Evolutionary conservation across 2,113 vertebrate genomes (phyloP).

Genomic region (Anarrhichthys ocellatus): DNA sequence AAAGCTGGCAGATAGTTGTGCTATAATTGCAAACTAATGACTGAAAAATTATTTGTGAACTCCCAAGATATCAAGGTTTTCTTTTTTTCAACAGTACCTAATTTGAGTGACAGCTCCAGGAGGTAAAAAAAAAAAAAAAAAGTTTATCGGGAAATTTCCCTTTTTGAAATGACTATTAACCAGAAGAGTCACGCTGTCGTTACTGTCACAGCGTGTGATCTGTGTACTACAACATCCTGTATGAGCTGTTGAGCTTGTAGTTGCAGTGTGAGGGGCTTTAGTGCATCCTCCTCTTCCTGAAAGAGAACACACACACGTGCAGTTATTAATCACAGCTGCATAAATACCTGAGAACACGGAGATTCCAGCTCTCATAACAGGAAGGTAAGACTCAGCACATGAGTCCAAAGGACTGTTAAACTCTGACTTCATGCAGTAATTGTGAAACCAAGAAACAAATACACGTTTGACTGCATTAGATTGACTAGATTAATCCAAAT

Average conservation of each 20-base stretch:
- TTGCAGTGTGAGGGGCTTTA: slow-evolving; percentile 10
- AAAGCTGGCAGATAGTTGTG: slow-evolving; percentile 78
- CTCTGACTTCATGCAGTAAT: neutral
- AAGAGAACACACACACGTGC: slow-evolving; percentile 1
- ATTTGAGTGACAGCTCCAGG: slow-evolving; percentile 51
- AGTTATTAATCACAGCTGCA: slow-evolving; percentile 46
- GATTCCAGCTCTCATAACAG: slow-evolving; percentile 36
- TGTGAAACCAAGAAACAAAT: neutral
- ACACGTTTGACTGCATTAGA: neutral
- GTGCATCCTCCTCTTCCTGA: slow-evolving; percentile 37
- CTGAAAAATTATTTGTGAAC: slow-evolving; percentile 68
- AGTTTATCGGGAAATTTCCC: slow-evolving; percentile 35
- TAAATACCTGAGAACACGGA: slow-evolving; percentile 37
- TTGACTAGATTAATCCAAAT: slow-evolving; percentile 1
- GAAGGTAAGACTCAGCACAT: slow-evolving; percentile 1
- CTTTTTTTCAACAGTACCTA: slow-evolving; percentile 22
- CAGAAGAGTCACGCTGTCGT: slow-evolving; percentile 53
- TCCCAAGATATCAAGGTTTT: slow-evolving; percentile 45
- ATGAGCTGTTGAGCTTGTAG: slow-evolving; percentile 27
- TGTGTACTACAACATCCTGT: slow-evolving; percentile 66
- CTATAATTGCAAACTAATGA: slow-evolving; percentile 79
- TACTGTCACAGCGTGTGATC: slow-evolving; percentile 57
- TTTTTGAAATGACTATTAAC: slow-evolving; percentile 49
- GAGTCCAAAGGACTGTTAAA: neutral
- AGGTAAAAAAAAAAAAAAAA: slow-evolving; percentile 24